These are phyloP conservation scores for Entomobrya proxima DNA, from an alignment of 2,888 invertebrate species.

Conservation along the genomic window DNA sequence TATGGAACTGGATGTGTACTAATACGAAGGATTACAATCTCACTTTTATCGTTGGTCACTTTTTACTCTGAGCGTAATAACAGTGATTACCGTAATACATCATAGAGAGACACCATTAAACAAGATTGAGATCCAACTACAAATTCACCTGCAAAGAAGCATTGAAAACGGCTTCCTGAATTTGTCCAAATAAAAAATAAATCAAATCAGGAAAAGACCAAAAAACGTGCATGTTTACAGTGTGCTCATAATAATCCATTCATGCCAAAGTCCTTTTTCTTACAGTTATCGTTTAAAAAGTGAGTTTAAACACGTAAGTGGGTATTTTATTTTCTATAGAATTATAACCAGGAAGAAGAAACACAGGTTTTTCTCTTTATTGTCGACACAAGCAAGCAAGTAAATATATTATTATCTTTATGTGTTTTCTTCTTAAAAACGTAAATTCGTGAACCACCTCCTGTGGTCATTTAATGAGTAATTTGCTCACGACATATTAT, in stretches of 20 bases:
- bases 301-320: constrained; percentile 41
- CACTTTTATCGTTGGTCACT: constrained; percentile 26
- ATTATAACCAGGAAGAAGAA: constrained; percentile 26
- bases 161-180: constrained; percentile 49
- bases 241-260: not conserved
- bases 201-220: constrained; percentile 8
- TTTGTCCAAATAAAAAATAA: constrained; percentile 30
- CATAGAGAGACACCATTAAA: not conserved
- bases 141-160: not conserved
- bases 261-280: not conserved
- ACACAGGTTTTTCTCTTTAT: not conserved
- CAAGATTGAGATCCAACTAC: constrained; percentile 15
- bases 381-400: not conserved
- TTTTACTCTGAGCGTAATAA: not conserved
- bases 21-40: not conserved
- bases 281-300: constrained; percentile 13
- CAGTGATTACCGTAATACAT: constrained; percentile 6
- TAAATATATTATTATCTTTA: constrained; percentile 18
- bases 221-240: not conserved
- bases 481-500: constrained; percentile 64
- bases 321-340: constrained; percentile 11
- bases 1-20: not conserved
- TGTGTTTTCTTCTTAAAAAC: constrained; percentile 4
- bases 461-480: constrained; percentile 66
- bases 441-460: constrained; percentile 54